A percentile compares a stretch with the other conserved stretches of the same genome.
phyloP scores from a whole-genome alignment of 2,888 invertebrate species.

The Scaptomyza tumidula region DNA sequence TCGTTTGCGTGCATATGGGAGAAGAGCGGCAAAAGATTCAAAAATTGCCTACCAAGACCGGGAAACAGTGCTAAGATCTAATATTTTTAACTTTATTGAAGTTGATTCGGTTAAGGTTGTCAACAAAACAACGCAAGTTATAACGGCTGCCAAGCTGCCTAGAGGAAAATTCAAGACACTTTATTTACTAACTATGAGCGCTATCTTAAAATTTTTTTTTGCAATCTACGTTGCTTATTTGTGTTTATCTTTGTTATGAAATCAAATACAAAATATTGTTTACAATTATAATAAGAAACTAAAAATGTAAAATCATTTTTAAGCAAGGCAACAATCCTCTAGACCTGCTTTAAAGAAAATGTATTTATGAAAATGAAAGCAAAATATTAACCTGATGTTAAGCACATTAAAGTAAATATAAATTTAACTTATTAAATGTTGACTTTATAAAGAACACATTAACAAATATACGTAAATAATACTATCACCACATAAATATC shows the following conservation, averaged over 20 bases:
- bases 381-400: too few species aligned
- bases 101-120: too few species aligned
- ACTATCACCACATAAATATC: slow-evolving; percentile 20
- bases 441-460: not conserved
- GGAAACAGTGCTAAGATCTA: not conserved
- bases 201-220: slow-evolving; percentile 27
- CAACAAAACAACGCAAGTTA: not conserved
- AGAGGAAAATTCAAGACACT: not conserved
- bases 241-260: slow-evolving; percentile 27
- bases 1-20: not conserved
- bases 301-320: too few species aligned
- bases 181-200: not conserved
- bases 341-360: too few species aligned
- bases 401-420: too few species aligned
- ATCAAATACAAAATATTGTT: too few species aligned
- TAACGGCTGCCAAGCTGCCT: too few species aligned
- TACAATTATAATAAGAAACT: too few species aligned
- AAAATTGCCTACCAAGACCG: not conserved
- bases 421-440: too few species aligned
- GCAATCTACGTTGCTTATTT: slow-evolving; percentile 45
- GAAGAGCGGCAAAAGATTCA: not conserved
- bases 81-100: not conserved
- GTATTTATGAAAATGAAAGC: too few species aligned
- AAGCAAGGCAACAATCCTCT: too few species aligned
- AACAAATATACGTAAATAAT: not conserved